Evolutionary conservation across 2,888 invertebrate genomes (phyloP), one percentile per base, ranked within the genome.

Genomic region (Autographa pulchrina): DNA sequence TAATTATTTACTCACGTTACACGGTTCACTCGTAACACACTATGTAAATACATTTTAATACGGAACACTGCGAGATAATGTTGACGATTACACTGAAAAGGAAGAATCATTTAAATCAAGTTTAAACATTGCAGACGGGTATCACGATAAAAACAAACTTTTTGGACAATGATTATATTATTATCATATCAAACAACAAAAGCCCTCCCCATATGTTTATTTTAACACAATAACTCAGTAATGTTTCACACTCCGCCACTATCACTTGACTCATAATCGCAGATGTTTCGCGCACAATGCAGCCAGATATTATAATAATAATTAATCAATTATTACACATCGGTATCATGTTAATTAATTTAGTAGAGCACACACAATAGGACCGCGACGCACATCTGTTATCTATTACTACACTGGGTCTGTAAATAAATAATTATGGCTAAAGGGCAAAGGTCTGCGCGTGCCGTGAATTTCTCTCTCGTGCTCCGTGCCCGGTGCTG

Each of bases 401-500:
- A 94, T 93, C 93, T 84, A 79, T 86, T 86, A 89, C 83, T 83
- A 90, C 89, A 91, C 92, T 92, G 90, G 85, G 84, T 90, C 75
- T 84, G 91, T 92, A 94, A 94, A 93, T 93, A 93, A 89, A 93
- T 90, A 92, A 92, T 91, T 88, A 91, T 90, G 88, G 87, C 84
- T 90, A 91, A 92, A 93, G 94, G 90, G 88, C 92, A 94, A 94
- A 95, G 95, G 92, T 94, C 90, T 93, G 89, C 94, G 88, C 94
- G 95, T 94, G 94, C 94, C 90, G 86, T 85, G 80, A 86, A 82
- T 84, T 87, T 87, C 88, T 90, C 85, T 88, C 84, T 88, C 86
- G 85, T 76, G 77, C 68, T 80, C 70, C 25, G 69, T 67, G 38
- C 59, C 56, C 70, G 60, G 70, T 74, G 70, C 80, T 76, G 79